Base-by-base conservation (phyloP, 2,888 invertebrate species). In the Nymphalis polychloros region DNA sequence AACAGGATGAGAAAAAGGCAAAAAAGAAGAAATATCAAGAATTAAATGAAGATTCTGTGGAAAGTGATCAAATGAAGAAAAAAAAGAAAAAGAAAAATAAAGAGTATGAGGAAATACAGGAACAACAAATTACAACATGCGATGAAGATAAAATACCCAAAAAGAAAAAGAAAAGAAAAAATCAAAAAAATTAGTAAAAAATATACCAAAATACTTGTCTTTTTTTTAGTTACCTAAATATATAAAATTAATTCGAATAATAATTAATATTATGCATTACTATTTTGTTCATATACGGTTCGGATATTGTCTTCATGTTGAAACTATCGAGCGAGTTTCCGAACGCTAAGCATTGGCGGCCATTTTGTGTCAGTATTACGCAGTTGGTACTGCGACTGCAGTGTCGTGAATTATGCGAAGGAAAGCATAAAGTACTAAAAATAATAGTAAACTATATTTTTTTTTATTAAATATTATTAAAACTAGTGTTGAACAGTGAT, bases 101-200 rank as follows among this genome's bases (percentile, higher is more conserved):
- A 68, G 50, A 35, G 62, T 23, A 64, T 67, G 62, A 71, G 35
- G 41, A 50, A 49, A 46, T 46, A 69, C 66, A 76, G 73, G 72
- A 76, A 68, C 64, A 71, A 73, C 63, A 71, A 73, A 69, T 48
- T 64, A 67, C 70, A 69, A 55, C 59, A 75, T 55, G 72, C 62
- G 77, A 77, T 70, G 79, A 81, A 69, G 76, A 78, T 63, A 70
- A 79, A 76, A 76, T 84, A 35, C 84, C 85, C 65, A 87, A 86
- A 77, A 88, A 87, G 75, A 90, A 87, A 78, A 88, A 89, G 75
- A 86, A 89, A 73, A 84, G 80, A 78, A 85, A 88, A 85, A 82
- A 81, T 76, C 82, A 84, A 75, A 72, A 81, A 53, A 61, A 65
- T 60, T 66, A 63, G 46, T 63, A 70, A 75, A 72, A 77, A 72